Conservation (phyloP, 1,140 invertebrate species). For the Hyposmocoma kahamanoa region DNA sequence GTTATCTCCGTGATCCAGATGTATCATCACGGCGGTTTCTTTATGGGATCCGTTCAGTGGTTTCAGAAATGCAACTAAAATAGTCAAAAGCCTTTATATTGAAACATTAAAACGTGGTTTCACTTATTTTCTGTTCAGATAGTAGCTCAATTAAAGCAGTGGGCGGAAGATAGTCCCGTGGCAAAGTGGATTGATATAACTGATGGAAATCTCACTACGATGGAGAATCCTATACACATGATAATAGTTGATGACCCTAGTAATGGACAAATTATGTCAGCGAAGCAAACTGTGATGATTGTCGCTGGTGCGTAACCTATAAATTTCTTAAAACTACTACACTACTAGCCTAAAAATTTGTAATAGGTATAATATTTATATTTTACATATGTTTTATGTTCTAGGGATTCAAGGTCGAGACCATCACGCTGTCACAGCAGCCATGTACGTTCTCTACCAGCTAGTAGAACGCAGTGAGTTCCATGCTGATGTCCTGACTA, state of each 20-base stretch:
- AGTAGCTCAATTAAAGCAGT: constrained; percentile 41
- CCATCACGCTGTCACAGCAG: constrained; percentile 54
- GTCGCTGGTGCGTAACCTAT: too few species aligned
- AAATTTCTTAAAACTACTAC: too few species aligned
- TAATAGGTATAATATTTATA: neutral
- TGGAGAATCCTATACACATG: constrained; percentile 64
- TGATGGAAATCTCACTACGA: constrained; percentile 46
- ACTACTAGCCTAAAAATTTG: too few species aligned
- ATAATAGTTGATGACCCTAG: constrained; percentile 61
- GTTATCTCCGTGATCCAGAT: too few species aligned
- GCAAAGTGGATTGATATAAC: constrained; percentile 56
- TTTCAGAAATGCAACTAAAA: too few species aligned
- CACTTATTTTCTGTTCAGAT: constrained; percentile 34
- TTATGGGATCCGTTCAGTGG: too few species aligned
- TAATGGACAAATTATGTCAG: constrained; percentile 52
- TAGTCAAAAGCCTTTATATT: too few species aligned
- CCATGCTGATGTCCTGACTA: constrained; percentile 41
- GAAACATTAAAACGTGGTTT: too few species aligned
- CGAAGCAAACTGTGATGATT: constrained; percentile 58
- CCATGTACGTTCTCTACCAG: constrained; percentile 56
- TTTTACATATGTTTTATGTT: constrained; percentile 7
- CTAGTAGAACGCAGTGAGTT: constrained; percentile 48
- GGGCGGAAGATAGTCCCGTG: constrained; percentile 53
- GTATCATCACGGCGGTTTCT: too few species aligned
- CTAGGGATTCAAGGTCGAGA: constrained; percentile 60